These are phyloP conservation scores for Peromyscus californicus DNA, from an alignment of 2,113 vertebrate species.

Conservation along the genomic window DNA sequence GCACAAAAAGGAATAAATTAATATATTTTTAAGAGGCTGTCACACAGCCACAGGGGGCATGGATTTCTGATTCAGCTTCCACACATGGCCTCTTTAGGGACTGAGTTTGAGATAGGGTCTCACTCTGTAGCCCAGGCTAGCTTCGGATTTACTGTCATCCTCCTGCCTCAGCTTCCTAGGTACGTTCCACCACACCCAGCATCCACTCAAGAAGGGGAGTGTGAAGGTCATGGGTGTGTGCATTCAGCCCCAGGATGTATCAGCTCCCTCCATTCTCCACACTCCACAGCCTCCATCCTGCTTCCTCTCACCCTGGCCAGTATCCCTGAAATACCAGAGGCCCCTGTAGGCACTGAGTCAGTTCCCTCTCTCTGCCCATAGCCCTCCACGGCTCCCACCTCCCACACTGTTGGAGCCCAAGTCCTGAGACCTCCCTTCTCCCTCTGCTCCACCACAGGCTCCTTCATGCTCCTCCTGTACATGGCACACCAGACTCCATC, in stretches of 20 bases:
- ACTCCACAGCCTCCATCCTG: background rate
- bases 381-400: background rate
- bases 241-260: background rate
- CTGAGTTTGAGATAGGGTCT: background rate
- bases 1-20: background rate
- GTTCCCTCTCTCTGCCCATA: too few relatives aligned
- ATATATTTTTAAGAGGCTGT: background rate
- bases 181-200: background rate
- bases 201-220: background rate
- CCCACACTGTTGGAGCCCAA: background rate
- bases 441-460: background rate
- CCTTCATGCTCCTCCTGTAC: fast-evolving
- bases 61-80: background rate
- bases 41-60: background rate
- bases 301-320: background rate
- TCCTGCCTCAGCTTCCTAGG: background rate
- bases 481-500: too few relatives aligned
- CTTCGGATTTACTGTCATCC: background rate
- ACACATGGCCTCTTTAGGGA: background rate
- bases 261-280: fast-evolving
- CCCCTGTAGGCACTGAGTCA: background rate
- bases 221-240: background rate
- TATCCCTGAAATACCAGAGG: background rate
- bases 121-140: background rate
- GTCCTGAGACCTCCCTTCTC: background rate